Percentiles rank a stretch among this genome's conserved stretches.
These are phyloP conservation scores for pig (Sus scrofa) DNA, from an alignment of 2,113 vertebrate genomes.

Conservation along the genomic window DNA sequence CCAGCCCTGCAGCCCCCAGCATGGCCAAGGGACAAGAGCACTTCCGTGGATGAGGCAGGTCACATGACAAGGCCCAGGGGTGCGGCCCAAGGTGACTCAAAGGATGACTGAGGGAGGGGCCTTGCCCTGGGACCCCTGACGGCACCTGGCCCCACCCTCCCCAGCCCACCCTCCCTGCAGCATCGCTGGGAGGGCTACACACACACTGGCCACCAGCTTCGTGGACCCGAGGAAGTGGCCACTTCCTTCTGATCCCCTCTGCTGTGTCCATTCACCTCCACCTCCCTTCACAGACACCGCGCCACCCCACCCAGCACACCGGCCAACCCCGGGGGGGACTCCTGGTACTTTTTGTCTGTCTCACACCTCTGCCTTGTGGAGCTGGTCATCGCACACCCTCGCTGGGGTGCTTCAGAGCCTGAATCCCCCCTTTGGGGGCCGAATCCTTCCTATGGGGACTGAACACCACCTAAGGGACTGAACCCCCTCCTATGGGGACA, in stretches of 20 bases:
- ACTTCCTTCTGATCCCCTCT: background rate
- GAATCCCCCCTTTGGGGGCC: background rate
- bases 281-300: background rate
- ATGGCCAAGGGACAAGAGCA: background rate
- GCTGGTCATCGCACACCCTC: too few species aligned
- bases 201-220: background rate
- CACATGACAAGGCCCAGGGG: background rate
- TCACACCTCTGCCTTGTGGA: background rate
- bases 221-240: fast-evolving
- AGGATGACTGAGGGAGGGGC: background rate
- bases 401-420: background rate
- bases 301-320: fast-evolving
- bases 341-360: fast-evolving
- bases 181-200: background rate
- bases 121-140: background rate
- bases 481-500: background rate
- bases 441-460: background rate
- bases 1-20: too few species aligned
- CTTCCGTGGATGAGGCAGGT: background rate
- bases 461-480: too few species aligned
- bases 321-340: fast-evolving
- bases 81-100: background rate
- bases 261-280: background rate
- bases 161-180: too few species aligned
- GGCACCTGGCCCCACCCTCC: fast-evolving